Base-by-base conservation (phyloP, 2,113 vertebrate species). In the Rattus norvegicus region DNA sequence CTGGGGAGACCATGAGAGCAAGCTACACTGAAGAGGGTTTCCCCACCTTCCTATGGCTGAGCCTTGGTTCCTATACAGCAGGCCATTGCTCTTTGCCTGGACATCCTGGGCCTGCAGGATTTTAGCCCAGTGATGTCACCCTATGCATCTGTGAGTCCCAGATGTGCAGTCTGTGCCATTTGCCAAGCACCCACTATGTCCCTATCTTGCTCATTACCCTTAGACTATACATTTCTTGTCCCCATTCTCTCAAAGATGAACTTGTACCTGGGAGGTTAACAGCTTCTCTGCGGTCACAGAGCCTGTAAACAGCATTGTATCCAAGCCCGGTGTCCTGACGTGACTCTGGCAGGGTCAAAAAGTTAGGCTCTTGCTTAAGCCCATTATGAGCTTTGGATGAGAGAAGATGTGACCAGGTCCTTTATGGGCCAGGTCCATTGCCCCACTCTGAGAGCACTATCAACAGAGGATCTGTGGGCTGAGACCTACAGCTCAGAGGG, bases 341-440 rank as follows among this genome's bases (percentile, higher is more conserved):
- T 19, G 24, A 56, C 4, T 54, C 61, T 52, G 8, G 28, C 47
- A 36, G 7, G 36, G 33, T 84, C 33, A 13, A 30, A 76, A 81
- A 33, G 19, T 5, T 0, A 83, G 52, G 36, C 3, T 14, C 30
- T 93, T 49, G 24, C 5, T 0, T 24, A 69, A 67, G 61, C 56
- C 73, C 63, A 14, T 4, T 47, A 11, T 1, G 0, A 26, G 39
- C 17, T 16, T 52, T 17, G 20, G 43, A 36, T 28, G 47, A 8
- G 11, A 47, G n/a, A 72, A 22, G 12, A 0, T 0, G 67, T n/a
- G 1, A 14, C 0, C 11, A 28, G 0, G 2, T 19, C 39, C 70
- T 26, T 61, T 13, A 39, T 4, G 8, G 63, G 49, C n/a, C n/a
- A 39, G 49, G 36, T 9, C 26, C 30, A 67, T 17, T 14, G 43